These are phyloP conservation scores for Peromyscus melanophrys DNA, from an alignment of 2,797 vertebrate genomes.

Conservation along the genomic window DNA sequence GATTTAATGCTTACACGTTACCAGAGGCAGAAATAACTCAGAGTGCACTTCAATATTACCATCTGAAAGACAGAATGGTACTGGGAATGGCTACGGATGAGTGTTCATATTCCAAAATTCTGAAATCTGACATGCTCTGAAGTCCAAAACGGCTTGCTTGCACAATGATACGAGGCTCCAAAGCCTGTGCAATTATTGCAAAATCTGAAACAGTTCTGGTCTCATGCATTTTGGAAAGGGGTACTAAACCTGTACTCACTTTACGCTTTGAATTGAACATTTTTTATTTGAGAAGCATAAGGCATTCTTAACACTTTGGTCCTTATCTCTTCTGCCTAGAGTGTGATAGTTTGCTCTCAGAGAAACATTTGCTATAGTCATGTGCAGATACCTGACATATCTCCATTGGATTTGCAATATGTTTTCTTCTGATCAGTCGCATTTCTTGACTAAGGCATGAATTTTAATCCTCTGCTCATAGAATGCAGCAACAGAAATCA, in stretches of 20 bases:
- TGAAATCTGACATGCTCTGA: neutral
- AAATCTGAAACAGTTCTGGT: slow-evolving; percentile 9
- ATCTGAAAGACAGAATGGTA: slow-evolving; percentile 43
- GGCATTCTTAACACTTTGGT: slow-evolving; percentile 62
- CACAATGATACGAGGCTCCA: neutral
- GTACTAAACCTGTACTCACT: slow-evolving; percentile 22
- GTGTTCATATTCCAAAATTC: neutral
- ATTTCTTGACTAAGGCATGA: slow-evolving; percentile 68
- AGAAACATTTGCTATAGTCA: slow-evolving; percentile 65
- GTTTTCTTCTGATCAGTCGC: slow-evolving; percentile 38
- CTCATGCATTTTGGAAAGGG: neutral
- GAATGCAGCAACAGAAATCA: slow-evolving; percentile 38
- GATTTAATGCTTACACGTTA: slow-evolving; percentile 55
- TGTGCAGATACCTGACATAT: slow-evolving; percentile 62
- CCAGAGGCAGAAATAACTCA: slow-evolving; percentile 54
- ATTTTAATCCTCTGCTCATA: slow-evolving; percentile 49
- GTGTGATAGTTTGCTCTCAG: slow-evolving; percentile 65
- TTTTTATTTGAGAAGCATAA: slow-evolving; percentile 73
- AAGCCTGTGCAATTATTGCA: neutral
- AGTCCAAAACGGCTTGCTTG: neutral
- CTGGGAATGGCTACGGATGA: slow-evolving; percentile 1
- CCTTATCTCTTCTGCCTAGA: slow-evolving; percentile 62
- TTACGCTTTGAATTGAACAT: slow-evolving; percentile 58
- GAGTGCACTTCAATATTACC: slow-evolving; percentile 36
- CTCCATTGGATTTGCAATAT: slow-evolving; percentile 45